A percentile compares a stretch with the other conserved stretches of the same genome.
phyloP scores from a whole-genome alignment of 2,797 vertebrate genomes.

The Manis javanica region DNA sequence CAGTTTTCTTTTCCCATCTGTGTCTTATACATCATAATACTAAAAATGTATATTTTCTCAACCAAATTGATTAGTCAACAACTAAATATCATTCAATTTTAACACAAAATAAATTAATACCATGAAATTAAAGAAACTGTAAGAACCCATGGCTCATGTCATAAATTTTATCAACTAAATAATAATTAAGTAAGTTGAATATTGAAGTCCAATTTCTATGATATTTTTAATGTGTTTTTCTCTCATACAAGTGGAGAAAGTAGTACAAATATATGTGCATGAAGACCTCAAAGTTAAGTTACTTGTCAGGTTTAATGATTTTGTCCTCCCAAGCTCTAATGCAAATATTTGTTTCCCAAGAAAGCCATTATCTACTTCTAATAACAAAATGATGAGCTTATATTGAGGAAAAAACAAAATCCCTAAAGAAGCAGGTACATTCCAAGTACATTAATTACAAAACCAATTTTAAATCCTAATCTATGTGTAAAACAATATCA shows the following conservation, averaged over 20 bases:
- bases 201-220: not conserved
- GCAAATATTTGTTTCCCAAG: constrained; percentile 66
- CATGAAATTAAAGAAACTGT: not conserved
- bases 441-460: constrained; percentile 59
- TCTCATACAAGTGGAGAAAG: not conserved
- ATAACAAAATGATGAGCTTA: constrained; percentile 12
- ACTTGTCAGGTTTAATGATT: constrained; percentile 52
- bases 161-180: not conserved
- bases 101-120: not conserved
- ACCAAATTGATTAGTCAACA: not conserved
- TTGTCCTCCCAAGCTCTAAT: constrained; percentile 18
- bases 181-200: not conserved
- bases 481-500: constrained; percentile 53
- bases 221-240: not conserved
- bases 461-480: constrained; percentile 69
- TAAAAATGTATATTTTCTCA: not conserved
- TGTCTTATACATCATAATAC: not conserved
- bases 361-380: constrained; percentile 52
- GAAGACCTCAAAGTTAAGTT: not conserved
- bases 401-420: constrained; percentile 35
- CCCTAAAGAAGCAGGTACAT: not conserved
- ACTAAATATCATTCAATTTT: not conserved
- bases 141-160: not conserved
- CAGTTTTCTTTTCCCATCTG: not conserved
- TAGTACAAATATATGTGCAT: not conserved